A percentile compares a stretch with the other conserved stretches of the same genome.
Conservation (phyloP, 2,113 vertebrate genomes). For the Clarias batrachus region DNA sequence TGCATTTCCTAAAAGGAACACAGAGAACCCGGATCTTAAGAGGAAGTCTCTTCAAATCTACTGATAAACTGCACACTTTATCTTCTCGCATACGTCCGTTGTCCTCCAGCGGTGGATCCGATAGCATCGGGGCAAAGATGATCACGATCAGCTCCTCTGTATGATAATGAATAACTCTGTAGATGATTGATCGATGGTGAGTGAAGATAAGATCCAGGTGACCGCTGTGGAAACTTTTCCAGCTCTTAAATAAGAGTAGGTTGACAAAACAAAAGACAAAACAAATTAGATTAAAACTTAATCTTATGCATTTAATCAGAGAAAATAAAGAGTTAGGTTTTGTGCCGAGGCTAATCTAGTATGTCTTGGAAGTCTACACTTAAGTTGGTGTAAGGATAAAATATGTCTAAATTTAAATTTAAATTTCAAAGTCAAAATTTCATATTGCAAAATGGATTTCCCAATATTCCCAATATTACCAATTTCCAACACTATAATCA, state of each 20-base stretch:
- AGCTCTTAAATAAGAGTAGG: background rate
- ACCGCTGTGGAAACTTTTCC: background rate
- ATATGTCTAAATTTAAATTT: background rate
- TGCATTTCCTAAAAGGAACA: background rate
- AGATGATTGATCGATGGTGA: conserved; percentile 39
- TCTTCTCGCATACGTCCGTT: conserved; percentile 22
- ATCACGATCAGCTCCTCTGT: conserved; percentile 27
- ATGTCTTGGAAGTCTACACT: background rate
- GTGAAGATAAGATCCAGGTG: conserved; percentile 20
- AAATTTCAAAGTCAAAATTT: background rate
- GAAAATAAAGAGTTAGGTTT: background rate
- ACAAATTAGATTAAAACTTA: background rate
- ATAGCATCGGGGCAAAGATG: conserved; percentile 39
- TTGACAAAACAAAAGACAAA: background rate
- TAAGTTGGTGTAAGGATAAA: no score
- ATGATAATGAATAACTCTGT: conserved; percentile 46
- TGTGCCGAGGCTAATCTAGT: background rate
- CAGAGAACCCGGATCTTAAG: background rate
- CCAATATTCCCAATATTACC: no score
- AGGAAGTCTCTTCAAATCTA: background rate
- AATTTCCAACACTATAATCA: no score
- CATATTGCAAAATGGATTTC: no score
- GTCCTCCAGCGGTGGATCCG: conserved; percentile 42
- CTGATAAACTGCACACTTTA: conserved; percentile 27
- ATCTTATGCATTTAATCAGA: background rate